These are phyloP conservation scores for Epinephelus coioides DNA, from an alignment of 2,797 vertebrate genomes.

Conservation along the genomic window DNA sequence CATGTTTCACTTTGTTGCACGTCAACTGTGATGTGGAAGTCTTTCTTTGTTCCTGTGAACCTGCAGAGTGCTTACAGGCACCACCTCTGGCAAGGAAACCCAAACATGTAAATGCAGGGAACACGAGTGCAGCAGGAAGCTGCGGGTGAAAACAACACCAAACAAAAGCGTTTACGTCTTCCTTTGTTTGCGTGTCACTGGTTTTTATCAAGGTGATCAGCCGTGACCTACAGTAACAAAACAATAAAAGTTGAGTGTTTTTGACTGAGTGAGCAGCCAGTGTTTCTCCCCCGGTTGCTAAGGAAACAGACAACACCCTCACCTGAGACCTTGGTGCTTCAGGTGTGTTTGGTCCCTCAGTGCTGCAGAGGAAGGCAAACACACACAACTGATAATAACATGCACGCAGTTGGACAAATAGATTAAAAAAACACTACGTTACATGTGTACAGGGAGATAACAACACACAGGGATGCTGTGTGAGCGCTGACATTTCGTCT, in stretches of 20 bases:
- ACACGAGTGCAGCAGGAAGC: constrained; percentile 13
- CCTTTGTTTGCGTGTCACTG: constrained; percentile 6
- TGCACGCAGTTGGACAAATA: constrained; percentile 16
- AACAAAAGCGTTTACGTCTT: constrained; percentile 27
- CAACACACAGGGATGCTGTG: constrained; percentile 11
- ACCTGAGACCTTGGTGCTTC: constrained; percentile 69
- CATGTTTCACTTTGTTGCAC: constrained; percentile 35
- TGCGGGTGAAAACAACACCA: constrained; percentile 9
- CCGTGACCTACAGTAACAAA: constrained; percentile 39
- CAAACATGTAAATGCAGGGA: constrained; percentile 38
- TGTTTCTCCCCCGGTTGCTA: constrained; percentile 69
- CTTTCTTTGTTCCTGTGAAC: constrained; percentile 51
- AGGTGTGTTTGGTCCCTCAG: constrained; percentile 70
- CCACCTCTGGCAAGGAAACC: constrained; percentile 41
- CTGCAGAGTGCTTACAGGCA: constrained; percentile 31
- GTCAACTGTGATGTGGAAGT: constrained; percentile 31
- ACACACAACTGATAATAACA: constrained; percentile 42
- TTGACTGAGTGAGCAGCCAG: constrained; percentile 29
- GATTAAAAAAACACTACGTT: neutral
- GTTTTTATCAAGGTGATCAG: constrained; percentile 39
- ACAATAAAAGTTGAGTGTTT: constrained; percentile 54
- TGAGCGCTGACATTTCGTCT: constrained; percentile 41
- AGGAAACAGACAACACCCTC: constrained; percentile 68
- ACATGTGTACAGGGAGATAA: constrained; percentile 19
- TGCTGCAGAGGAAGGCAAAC: constrained; percentile 53